phyloP scores from a whole-genome alignment of 2,888 invertebrate species.

The Timema cristinae region DNA sequence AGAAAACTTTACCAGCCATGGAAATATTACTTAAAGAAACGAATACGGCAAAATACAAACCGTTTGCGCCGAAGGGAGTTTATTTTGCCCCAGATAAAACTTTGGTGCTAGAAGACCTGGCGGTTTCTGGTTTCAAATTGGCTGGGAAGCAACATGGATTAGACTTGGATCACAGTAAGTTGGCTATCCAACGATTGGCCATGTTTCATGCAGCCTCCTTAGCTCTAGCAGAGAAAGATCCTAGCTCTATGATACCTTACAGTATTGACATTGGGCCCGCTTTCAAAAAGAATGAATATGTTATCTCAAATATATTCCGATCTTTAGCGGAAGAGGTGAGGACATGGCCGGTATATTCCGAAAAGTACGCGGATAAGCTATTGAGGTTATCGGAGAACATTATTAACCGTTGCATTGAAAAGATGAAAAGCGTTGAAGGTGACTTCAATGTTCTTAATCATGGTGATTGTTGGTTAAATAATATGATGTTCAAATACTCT shows the following conservation, averaged over 20 bases:
- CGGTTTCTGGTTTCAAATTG: background rate
- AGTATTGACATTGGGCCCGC: too few relatives aligned
- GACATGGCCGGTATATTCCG: too few relatives aligned
- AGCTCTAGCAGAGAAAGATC: background rate
- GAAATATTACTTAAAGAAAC: background rate
- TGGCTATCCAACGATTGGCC: background rate
- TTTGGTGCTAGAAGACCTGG: slow-evolving; percentile 11
- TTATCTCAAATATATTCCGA: too few relatives aligned
- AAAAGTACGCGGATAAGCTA: background rate
- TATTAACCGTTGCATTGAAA: too few relatives aligned
- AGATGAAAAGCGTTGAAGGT: background rate
- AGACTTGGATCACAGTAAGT: slow-evolving; percentile 7
- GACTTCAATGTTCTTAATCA: slow-evolving; percentile 1
- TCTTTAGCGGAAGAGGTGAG: too few relatives aligned
- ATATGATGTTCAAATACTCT: slow-evolving; percentile 8
- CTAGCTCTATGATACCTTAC: background rate
- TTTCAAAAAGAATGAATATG: too few relatives aligned
- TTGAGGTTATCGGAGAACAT: too few relatives aligned
- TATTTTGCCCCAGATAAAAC: background rate
- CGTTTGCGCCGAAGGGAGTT: background rate
- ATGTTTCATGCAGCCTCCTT: slow-evolving; percentile 3
- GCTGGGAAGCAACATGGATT: background rate
- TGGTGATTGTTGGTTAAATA: slow-evolving; percentile 5
- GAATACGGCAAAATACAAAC: background rate
- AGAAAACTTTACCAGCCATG: background rate